phyloP scores from a whole-genome alignment of 2,113 vertebrate genomes.

The Puma concolor region DNA sequence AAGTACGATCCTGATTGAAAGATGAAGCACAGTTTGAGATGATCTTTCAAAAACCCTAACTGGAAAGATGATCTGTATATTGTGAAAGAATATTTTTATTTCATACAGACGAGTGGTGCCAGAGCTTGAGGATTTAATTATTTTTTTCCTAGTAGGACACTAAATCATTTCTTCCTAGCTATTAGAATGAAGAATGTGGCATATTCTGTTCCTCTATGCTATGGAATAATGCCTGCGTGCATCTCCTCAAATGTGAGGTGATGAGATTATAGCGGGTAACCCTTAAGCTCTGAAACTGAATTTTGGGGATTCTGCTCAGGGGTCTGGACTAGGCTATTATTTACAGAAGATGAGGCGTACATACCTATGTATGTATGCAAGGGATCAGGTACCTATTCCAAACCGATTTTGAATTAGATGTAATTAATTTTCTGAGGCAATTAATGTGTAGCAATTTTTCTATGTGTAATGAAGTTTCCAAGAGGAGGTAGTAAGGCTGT shows the following conservation, averaged over 20 bases:
- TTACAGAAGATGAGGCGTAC: slow-evolving; percentile 38
- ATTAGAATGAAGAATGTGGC: not conserved
- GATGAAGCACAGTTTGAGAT: not conserved
- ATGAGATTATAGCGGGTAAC: not conserved
- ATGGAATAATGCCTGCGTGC: not conserved
- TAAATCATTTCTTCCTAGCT: slow-evolving; percentile 9
- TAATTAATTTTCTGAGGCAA: slow-evolving; percentile 54
- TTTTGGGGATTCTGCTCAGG: not conserved
- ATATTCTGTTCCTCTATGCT: not conserved
- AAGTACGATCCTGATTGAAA: slow-evolving; percentile 11
- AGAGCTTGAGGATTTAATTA: slow-evolving; percentile 29
- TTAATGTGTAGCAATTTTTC: slow-evolving; percentile 33
- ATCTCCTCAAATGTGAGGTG: not conserved
- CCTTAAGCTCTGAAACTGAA: not conserved
- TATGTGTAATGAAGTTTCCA: slow-evolving; percentile 54
- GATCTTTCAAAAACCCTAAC: not conserved
- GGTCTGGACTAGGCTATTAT: not conserved
- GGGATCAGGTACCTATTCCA: not conserved
- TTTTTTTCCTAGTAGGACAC: not conserved
- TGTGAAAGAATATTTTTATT: slow-evolving; percentile 58
- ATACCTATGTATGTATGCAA: not conserved
- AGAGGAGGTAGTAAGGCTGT: not conserved
- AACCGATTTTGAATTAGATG: slow-evolving; percentile 45
- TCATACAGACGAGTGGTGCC: slow-evolving; percentile 41
- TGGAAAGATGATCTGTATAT: slow-evolving; percentile 46